Evolutionary conservation across 2,113 vertebrate species (phyloP).

Genomic region (Menidia beryllina): DNA sequence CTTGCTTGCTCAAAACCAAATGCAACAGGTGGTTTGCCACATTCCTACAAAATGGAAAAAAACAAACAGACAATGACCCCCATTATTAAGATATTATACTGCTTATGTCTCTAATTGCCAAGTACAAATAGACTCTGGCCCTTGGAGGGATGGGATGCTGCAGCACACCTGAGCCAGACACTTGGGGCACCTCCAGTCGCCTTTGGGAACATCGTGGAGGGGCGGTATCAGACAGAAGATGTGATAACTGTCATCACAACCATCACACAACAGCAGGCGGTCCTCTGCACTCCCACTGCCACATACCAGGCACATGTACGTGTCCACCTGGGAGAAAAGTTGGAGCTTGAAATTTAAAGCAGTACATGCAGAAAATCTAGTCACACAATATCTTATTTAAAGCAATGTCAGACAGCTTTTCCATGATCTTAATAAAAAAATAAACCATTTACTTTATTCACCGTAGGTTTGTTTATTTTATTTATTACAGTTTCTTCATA

Average conservation of each 20-base stretch:
- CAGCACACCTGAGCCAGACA: constrained; percentile 94
- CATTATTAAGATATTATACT: neutral
- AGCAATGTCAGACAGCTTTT: neutral
- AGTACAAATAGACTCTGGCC: constrained; percentile 18
- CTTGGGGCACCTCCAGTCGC: constrained; percentile 98
- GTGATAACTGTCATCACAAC: constrained; percentile 98
- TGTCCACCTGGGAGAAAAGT: constrained; percentile 86
- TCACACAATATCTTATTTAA: neutral
- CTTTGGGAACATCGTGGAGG: constrained; percentile 95
- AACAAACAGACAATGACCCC: neutral
- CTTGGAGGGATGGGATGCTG: neutral
- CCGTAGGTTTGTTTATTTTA: constrained; percentile 78
- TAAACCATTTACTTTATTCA: constrained; percentile 77
- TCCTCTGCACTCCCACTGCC: constrained; percentile 93
- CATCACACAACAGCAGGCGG: constrained; percentile 92
- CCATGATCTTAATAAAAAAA: neutral
- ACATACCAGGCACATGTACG: constrained; percentile 94
- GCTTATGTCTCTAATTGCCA: neutral
- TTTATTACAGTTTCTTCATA: constrained; percentile 81
- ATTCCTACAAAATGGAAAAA: constrained; percentile 85
- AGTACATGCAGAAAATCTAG: neutral
- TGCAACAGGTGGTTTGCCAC: constrained; percentile 94
- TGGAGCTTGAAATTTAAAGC: neutral
- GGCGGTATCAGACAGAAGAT: constrained; percentile 97
- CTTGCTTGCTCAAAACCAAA: constrained; percentile 98